Conservation (phyloP, 1,140 invertebrate genomes). For the Drosophila prosaltans region DNA sequence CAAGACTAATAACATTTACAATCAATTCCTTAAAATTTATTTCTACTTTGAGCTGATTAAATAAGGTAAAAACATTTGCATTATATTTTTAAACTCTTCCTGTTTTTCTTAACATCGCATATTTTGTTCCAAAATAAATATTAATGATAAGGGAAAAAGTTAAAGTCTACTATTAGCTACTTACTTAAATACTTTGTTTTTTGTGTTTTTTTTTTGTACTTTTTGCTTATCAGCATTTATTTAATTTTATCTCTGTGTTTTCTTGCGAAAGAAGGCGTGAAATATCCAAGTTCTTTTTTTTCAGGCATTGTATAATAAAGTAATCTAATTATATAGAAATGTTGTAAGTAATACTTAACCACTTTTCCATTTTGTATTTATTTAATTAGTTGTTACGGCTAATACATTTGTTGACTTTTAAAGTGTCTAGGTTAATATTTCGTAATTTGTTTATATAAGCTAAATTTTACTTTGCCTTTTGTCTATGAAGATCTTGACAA, state of each 20-base stretch:
- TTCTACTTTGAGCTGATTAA: neutral
- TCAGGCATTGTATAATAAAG: slow-evolving; percentile 1
- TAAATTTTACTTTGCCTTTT: slow-evolving; percentile 14
- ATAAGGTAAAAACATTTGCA: neutral
- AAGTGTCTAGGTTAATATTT: slow-evolving; percentile 1
- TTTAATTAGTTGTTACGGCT: slow-evolving; percentile 43
- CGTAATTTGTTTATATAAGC: slow-evolving; percentile 37
- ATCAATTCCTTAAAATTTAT: neutral
- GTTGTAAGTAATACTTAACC: slow-evolving; percentile 38
- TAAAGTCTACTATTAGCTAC: slow-evolving; percentile 7
- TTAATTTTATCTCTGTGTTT: slow-evolving; percentile 2
- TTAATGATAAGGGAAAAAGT: slow-evolving; percentile 9
- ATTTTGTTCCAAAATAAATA: slow-evolving; percentile 11
- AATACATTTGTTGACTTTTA: neutral
- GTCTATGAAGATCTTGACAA: neutral
- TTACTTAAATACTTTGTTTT: slow-evolving; percentile 15
- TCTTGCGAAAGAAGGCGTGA: slow-evolving; percentile 45
- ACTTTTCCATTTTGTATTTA: slow-evolving; percentile 15
- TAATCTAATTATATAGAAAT: slow-evolving; percentile 25
- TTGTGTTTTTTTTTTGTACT: slow-evolving; percentile 3
- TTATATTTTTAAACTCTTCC: slow-evolving; percentile 14
- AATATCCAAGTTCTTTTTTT: slow-evolving; percentile 26
- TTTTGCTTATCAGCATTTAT: slow-evolving; percentile 43
- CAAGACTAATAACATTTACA: too few relatives aligned
- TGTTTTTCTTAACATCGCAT: slow-evolving; percentile 7